Percentiles rank a stretch among this genome's conserved stretches.
Conservation (phyloP, 2,888 invertebrate genomes). For the Rhaphigaster nebulosa region DNA sequence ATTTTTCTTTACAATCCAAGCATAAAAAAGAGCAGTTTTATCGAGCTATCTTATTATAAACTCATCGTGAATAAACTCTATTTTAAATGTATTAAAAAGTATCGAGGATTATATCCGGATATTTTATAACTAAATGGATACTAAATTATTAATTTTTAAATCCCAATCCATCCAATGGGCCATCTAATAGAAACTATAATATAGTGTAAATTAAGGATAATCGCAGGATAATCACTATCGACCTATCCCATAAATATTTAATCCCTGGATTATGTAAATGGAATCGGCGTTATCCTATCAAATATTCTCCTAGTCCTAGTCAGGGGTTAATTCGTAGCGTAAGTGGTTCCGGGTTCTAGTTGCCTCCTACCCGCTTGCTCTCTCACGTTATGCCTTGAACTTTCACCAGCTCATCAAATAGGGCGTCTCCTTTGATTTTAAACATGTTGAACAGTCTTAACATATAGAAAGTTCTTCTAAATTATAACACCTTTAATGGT, state of each 20-base stretch:
- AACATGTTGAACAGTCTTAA: background rate
- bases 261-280: background rate
- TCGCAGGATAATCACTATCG: conserved; percentile 12
- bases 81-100: background rate
- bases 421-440: background rate
- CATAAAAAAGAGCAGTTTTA: too few species aligned
- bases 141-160: background rate
- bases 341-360: background rate
- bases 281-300: conserved; percentile 3
- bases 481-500: too few species aligned
- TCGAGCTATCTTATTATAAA: too few species aligned
- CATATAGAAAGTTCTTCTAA: too few species aligned
- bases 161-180: background rate
- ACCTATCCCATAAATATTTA: conserved; percentile 1
- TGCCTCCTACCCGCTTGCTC: background rate
- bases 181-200: background rate
- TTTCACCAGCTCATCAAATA: background rate
- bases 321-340: background rate
- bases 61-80: too few species aligned
- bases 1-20: too few species aligned
- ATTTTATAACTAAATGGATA: background rate
- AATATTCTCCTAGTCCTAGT: conserved; percentile 8
- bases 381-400: background rate
- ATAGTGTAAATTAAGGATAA: conserved; percentile 3
- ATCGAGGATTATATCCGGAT: background rate